phyloP scores from a whole-genome alignment of 1,140 invertebrate genomes.

The Brachionus sp. region DNA sequence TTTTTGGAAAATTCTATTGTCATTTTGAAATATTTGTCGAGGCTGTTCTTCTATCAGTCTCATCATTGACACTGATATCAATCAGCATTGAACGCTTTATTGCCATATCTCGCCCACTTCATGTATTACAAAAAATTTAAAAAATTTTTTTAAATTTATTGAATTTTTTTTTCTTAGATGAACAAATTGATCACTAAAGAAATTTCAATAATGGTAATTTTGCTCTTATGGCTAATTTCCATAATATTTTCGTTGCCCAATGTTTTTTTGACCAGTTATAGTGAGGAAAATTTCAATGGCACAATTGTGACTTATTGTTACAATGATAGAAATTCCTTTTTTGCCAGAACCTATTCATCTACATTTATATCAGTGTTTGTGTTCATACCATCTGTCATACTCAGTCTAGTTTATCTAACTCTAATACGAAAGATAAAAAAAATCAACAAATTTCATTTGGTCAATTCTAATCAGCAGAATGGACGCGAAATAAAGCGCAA shows the following conservation, averaged over 20 bases:
- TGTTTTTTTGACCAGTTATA: background rate
- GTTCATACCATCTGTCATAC: conserved; percentile 32
- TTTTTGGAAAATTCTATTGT: conserved; percentile 49
- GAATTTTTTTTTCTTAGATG: background rate
- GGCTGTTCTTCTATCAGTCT: conserved; percentile 49
- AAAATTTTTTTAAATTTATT: background rate
- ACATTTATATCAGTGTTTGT: conserved; percentile 3
- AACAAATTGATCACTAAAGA: background rate
- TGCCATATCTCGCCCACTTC: conserved; percentile 50
- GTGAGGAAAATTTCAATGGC: background rate
- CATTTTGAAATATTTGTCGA: conserved; percentile 48
- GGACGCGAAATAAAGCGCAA: background rate
- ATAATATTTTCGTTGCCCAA: background rate
- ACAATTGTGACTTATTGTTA: background rate
- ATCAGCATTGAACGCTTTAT: conserved; percentile 42
- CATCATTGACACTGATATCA: conserved; percentile 16
- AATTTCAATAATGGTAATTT: background rate
- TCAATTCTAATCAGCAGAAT: background rate
- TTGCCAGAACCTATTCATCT: background rate
- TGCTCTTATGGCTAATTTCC: conserved; percentile 1
- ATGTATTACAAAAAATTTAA: background rate
- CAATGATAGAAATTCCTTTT: background rate
- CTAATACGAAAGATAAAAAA: conserved; percentile 1
- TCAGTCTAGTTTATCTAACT: background rate
- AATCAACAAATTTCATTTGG: background rate